Base-by-base conservation (phyloP, 2,888 invertebrate species). In the Lasioglossum figueresi region DNA sequence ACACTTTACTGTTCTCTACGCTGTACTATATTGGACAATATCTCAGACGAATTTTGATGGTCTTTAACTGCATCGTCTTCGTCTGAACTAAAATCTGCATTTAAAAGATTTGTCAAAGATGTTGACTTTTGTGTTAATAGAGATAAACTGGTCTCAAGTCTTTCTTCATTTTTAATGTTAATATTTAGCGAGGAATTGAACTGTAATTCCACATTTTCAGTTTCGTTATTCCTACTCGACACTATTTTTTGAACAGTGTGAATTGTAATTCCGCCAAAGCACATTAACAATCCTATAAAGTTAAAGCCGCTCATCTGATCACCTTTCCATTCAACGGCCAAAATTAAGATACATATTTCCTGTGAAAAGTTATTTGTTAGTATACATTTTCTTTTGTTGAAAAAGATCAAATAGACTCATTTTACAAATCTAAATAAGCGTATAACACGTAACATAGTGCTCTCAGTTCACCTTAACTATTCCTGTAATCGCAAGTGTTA, bases 401-500 rank as follows among this genome's bases (percentile, higher is more conserved):
- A 40, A 59, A 45, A 27, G 6, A 14, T n/a, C 4, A 14, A 23
- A 14, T 14, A n/a, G 14, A 37, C 23, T 4, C 1, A 10, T 23
- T n/a, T 40, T 23, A 40, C 4, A n/a, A 68, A n/a, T 19, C 27
- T 16, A 66, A 31, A 48, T 52, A 23, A 48, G 12, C 27, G 2
- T 0, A 5, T 66, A 27, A 56, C 43, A 43, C 3, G 4, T 37
- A 75, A 79, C 43, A n/a, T 66, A n/a, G 8, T 52, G 68, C 71
- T 59, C 68, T 84, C 5, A 82, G n/a, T 91, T 94, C 95, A 99
- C 99, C 97, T 99, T 99, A 94, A 99, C 98, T 94, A 99, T 99
- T 83, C 99, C 99, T 72, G 99, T 97, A 91, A 99, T 98, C 37
- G 99, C 98, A 70, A 99, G 96, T 0, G 99, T 99, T 79, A 99